Conservation (phyloP, 2,113 vertebrate genomes). For the Malurus melanocephalus region DNA sequence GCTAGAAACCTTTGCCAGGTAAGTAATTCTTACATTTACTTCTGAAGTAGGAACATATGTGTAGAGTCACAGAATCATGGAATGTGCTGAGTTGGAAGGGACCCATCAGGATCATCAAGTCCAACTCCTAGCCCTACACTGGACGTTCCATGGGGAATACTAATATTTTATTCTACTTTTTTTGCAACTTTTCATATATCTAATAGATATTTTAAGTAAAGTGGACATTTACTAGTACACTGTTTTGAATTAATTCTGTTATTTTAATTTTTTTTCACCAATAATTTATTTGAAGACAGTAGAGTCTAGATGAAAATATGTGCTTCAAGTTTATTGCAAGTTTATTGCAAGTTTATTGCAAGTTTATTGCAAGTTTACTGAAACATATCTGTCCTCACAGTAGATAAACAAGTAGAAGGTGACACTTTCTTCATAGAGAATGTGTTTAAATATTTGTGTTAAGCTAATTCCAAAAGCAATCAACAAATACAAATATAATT, state of each 20-base stretch:
- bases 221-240: neutral
- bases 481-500: neutral
- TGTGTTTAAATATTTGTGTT: neutral
- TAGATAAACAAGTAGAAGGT: neutral
- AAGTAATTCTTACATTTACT: neutral
- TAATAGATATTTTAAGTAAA: neutral
- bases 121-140: neutral
- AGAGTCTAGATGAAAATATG: neutral
- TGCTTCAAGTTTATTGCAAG: too few species aligned
- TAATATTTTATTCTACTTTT: neutral
- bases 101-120: neutral
- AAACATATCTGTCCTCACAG: neutral
- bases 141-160: neutral
- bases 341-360: too few species aligned
- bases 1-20: neutral
- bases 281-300: neutral
- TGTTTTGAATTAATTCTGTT: neutral
- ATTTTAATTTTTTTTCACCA: neutral
- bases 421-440: neutral
- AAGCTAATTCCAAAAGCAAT: slow-evolving; percentile 19
- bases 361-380: neutral
- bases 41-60: neutral
- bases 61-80: neutral
- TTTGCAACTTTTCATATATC: neutral
- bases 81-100: neutral